These are phyloP conservation scores for Glyphotaelius pellucidus DNA, from an alignment of 2,888 invertebrate genomes.

Conservation along the genomic window DNA sequence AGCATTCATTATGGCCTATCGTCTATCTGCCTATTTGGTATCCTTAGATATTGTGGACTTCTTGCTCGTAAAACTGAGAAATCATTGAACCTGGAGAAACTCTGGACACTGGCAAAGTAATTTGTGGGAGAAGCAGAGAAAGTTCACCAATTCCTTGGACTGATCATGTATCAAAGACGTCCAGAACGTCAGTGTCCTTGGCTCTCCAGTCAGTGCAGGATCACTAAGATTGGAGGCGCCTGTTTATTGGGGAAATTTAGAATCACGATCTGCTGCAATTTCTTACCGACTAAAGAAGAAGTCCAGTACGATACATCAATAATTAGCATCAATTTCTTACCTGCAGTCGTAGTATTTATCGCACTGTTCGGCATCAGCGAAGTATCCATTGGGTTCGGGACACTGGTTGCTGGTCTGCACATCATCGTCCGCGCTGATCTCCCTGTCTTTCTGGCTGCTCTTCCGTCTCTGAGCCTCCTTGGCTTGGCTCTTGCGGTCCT, in stretches of 20 bases:
- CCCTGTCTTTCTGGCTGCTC: constrained; percentile 67
- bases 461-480: constrained; percentile 70
- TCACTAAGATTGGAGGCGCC: no score
- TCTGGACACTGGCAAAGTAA: no score
- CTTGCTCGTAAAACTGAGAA: no score
- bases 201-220: no score
- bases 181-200: no score
- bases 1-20: not conserved
- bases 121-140: no score
- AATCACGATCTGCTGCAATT: no score
- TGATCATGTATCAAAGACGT: no score
- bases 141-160: no score
- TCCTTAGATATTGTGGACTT: not conserved
- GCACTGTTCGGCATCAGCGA: constrained; percentile 91
- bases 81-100: no score
- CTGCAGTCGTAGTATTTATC: constrained; percentile 92
- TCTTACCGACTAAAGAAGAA: no score
- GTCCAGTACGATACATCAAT: not conserved
- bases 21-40: not conserved
- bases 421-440: constrained; percentile 74
- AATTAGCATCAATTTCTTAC: constrained; percentile 70
- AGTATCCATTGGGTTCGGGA: constrained; percentile 89
- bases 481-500: constrained; percentile 69
- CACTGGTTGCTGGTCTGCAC: constrained; percentile 83
- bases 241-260: no score